Evolutionary conservation across 35 echinoderm and acorn worm species (phyloP).

Genomic region (Anneissia japonica): DNA sequence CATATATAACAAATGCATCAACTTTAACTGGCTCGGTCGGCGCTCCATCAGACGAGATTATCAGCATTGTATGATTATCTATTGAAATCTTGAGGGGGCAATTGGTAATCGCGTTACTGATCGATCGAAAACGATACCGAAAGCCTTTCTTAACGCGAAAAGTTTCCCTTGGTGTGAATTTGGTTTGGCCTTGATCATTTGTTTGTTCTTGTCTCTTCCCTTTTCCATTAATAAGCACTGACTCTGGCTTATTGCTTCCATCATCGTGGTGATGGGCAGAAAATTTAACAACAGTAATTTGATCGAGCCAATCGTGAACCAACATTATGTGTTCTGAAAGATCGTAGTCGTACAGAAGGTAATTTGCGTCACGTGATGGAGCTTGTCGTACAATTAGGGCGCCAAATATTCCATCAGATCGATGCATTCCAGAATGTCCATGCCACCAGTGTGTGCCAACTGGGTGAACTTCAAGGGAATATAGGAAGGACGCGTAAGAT

Average conservation of each 20-base stretch:
- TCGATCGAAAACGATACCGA: constrained; percentile 63
- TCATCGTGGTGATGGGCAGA: constrained; percentile 65
- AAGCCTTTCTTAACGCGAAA: constrained; percentile 8
- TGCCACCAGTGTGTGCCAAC: constrained; percentile 60
- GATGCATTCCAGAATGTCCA: constrained; percentile 25
- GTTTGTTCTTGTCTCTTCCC: constrained; percentile 17
- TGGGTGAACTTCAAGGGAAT: constrained; percentile 21
- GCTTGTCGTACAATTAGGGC: not conserved
- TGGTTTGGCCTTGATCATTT: not conserved
- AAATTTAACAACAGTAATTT: constrained; percentile 63
- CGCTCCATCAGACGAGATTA: constrained; percentile 78
- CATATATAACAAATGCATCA: constrained; percentile 62
- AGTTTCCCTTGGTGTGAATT: constrained; percentile 5
- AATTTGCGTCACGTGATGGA: constrained; percentile 22
- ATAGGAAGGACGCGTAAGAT: constrained; percentile 26
- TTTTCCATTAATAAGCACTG: constrained; percentile 88
- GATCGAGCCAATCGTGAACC: constrained; percentile 74
- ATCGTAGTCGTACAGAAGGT: constrained; percentile 56
- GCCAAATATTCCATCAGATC: constrained; percentile 32
- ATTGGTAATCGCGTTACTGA: constrained; percentile 77
- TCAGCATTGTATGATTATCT: constrained; percentile 52
- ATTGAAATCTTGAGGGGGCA: constrained; percentile 68
- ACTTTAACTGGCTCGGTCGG: constrained; percentile 35
- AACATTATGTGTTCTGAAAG: constrained; percentile 65
- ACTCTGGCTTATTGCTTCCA: constrained; percentile 74